Percentiles rank a stretch among this genome's conserved stretches.
phyloP scores from a whole-genome alignment of 2,888 invertebrate species.

The Orthonychiurus folsomi region DNA sequence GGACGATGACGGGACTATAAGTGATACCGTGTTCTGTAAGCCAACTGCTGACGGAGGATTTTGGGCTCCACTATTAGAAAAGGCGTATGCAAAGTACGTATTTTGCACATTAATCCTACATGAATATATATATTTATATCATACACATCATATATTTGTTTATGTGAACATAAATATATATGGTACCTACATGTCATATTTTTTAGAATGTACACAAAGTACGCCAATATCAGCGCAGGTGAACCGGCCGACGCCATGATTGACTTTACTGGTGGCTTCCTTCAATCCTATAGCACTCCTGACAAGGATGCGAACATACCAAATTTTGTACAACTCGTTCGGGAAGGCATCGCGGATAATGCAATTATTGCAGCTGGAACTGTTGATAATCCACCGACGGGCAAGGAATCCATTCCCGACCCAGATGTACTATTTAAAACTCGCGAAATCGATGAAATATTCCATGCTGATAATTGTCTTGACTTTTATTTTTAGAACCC shows the following conservation, averaged over 20 bases:
- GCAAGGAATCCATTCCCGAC: too few relatives aligned
- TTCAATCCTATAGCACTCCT: background rate
- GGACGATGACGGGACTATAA: background rate
- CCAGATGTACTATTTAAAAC: too few relatives aligned
- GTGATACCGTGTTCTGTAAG: background rate
- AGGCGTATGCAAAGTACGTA: background rate
- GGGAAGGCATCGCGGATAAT: too few relatives aligned
- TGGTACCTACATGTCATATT: background rate
- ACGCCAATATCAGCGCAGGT: background rate
- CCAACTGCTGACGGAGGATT: background rate
- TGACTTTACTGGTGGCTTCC: background rate
- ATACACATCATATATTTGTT: too few relatives aligned
- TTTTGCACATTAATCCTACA: background rate
- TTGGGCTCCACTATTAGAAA: background rate
- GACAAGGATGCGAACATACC: background rate
- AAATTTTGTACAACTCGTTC: too few relatives aligned
- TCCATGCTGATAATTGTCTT: too few relatives aligned
- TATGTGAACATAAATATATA: too few relatives aligned
- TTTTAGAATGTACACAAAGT: background rate
- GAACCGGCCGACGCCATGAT: background rate
- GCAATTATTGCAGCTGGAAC: background rate
- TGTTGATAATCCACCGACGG: too few relatives aligned
- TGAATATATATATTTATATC: background rate
- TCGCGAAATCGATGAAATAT: too few relatives aligned
- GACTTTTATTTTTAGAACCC: background rate